These are phyloP conservation scores for Dendrolimus houi DNA, from an alignment of 2,888 invertebrate species.

Conservation along the genomic window DNA sequence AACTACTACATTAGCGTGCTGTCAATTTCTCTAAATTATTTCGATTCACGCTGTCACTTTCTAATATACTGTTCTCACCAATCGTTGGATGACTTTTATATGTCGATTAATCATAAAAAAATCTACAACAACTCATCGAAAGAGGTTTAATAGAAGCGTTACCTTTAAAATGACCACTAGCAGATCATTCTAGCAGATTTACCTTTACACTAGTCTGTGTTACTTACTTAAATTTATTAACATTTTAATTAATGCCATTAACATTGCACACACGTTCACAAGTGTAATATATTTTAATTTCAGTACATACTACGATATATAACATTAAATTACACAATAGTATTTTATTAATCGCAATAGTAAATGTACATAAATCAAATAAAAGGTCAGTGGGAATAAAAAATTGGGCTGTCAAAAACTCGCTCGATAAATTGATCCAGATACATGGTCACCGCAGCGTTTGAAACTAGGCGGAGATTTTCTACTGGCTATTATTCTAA, in stretches of 20 bases:
- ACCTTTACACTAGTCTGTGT: no score
- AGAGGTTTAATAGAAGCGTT: no score
- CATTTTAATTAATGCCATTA: not conserved
- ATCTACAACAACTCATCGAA: no score
- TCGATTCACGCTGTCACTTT: no score
- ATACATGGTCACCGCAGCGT: constrained; percentile 32
- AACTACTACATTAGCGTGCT: no score
- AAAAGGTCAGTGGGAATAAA: constrained; percentile 33
- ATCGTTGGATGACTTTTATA: no score
- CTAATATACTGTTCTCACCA: no score
- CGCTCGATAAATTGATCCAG: constrained; percentile 38
- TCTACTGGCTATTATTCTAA: constrained; percentile 64
- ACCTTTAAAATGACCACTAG: no score
- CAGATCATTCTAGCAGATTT: no score
- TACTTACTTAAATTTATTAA: not conserved
- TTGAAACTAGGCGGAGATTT: constrained; percentile 50
- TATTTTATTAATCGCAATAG: not conserved
- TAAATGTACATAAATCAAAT: constrained; percentile 28
- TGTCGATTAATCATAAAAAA: no score
- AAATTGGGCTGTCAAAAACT: constrained; percentile 35
- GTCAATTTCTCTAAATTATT: no score
- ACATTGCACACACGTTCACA: not conserved
- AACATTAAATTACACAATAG: not conserved
- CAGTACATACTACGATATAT: not conserved
- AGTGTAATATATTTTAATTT: not conserved